Evolutionary conservation across 2,797 vertebrate genomes (phyloP).

Genomic region (Oreortyx pictus): DNA sequence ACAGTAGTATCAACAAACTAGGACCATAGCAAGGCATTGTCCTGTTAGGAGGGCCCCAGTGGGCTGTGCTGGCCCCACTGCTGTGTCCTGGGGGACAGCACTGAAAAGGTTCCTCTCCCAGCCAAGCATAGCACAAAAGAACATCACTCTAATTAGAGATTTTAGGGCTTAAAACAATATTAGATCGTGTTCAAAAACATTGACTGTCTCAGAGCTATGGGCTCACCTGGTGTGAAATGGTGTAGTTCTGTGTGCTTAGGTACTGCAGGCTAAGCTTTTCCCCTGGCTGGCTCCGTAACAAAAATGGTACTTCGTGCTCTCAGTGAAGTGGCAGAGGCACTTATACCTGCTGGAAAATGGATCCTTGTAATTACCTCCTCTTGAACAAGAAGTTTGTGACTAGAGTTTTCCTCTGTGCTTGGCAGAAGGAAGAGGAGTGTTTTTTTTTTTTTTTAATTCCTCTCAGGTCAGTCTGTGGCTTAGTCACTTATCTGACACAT

Average conservation of each 20-base stretch:
- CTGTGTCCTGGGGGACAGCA: background rate
- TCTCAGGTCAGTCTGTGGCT: background rate
- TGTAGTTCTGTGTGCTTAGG: background rate
- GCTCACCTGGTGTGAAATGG: background rate
- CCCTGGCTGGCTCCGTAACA: background rate
- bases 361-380: background rate
- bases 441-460: background rate
- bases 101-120: background rate
- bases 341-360: background rate
- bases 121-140: background rate
- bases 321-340: background rate
- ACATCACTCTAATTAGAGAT: background rate
- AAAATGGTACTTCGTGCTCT: background rate
- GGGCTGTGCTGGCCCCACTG: background rate
- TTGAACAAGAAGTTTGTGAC: background rate
- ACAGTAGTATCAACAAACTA: background rate
- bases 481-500: background rate
- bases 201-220: background rate
- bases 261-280: background rate
- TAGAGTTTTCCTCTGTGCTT: background rate
- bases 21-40: accelerated
- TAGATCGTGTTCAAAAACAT: background rate
- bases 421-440: background rate
- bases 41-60: accelerated
- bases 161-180: background rate